Percentiles rank a stretch among this genome's conserved stretches.
These are phyloP conservation scores for Bryconaethiops microstoma DNA, from an alignment of 2,797 vertebrate genomes.

Conservation along the genomic window DNA sequence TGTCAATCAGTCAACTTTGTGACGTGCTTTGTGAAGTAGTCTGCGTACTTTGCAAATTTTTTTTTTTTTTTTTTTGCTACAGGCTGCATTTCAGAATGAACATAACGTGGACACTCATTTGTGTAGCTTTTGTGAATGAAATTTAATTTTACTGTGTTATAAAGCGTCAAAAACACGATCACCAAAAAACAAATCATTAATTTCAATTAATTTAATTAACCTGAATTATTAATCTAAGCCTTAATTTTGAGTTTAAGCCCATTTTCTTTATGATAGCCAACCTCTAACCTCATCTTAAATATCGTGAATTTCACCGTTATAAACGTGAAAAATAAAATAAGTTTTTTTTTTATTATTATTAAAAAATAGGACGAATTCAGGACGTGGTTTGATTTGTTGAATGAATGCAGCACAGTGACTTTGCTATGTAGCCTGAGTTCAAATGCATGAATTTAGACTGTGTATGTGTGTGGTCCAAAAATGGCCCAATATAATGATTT, in stretches of 20 bases:
- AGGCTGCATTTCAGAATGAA: too few species aligned
- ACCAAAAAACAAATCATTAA: neutral
- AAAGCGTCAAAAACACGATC: too few species aligned
- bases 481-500: slow-evolving; percentile 55
- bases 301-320: too few species aligned
- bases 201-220: too few species aligned
- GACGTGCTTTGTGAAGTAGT: too few species aligned
- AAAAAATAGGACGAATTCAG: neutral
- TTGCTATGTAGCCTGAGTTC: neutral
- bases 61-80: too few species aligned
- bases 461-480: slow-evolving; percentile 57
- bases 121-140: too few species aligned
- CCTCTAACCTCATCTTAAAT: neutral
- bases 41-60: neutral
- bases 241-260: too few species aligned
- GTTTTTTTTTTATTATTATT: neutral
- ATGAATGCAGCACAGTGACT: neutral
- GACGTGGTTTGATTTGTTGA: neutral
- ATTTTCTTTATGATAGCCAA: too few species aligned
- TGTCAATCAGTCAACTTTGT: neutral
- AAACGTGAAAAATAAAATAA: neutral
- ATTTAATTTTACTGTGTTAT: too few species aligned
- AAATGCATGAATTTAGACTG: slow-evolving; percentile 33
- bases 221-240: too few species aligned
- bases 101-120: too few species aligned